Evolutionary conservation across 2,113 vertebrate genomes (phyloP).

Genomic region (Sphaerodactylus townsendi): DNA sequence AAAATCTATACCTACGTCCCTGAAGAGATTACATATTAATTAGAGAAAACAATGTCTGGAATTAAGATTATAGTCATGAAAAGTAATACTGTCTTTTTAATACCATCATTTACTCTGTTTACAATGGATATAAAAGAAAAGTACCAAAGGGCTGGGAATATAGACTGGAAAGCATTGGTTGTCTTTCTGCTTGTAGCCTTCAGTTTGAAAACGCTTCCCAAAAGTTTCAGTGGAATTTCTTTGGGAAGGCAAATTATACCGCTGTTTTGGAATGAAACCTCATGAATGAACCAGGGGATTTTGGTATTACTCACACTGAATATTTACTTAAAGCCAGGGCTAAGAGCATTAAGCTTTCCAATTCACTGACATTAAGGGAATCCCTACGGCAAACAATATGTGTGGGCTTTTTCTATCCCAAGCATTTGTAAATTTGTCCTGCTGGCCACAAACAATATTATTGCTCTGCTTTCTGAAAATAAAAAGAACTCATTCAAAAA

Average conservation of each 20-base stretch:
- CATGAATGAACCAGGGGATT: neutral
- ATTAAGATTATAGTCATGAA: too few species aligned
- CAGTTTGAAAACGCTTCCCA: neutral
- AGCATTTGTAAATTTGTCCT: neutral
- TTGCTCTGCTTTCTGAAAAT: neutral
- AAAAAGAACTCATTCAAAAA: neutral
- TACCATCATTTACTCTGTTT: neutral
- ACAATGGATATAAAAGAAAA: neutral
- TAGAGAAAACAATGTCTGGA: too few species aligned
- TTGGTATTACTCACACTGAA: neutral
- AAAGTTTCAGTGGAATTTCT: neutral
- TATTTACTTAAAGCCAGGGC: neutral
- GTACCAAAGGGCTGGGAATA: neutral
- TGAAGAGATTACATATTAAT: too few species aligned
- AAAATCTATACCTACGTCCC: too few species aligned
- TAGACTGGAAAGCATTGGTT: neutral
- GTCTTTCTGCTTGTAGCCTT: neutral
- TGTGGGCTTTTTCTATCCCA: neutral
- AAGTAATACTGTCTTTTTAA: neutral
- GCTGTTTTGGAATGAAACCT: neutral
- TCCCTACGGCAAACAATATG: neutral
- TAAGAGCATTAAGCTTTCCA: neutral
- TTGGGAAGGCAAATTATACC: neutral
- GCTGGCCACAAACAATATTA: slow-evolving; percentile 1
- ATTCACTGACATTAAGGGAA: neutral